Percentiles rank a stretch among this genome's conserved stretches.
phyloP scores from a whole-genome alignment of 2,888 invertebrate genomes.

The Cataglyphis rosenhaueri region DNA sequence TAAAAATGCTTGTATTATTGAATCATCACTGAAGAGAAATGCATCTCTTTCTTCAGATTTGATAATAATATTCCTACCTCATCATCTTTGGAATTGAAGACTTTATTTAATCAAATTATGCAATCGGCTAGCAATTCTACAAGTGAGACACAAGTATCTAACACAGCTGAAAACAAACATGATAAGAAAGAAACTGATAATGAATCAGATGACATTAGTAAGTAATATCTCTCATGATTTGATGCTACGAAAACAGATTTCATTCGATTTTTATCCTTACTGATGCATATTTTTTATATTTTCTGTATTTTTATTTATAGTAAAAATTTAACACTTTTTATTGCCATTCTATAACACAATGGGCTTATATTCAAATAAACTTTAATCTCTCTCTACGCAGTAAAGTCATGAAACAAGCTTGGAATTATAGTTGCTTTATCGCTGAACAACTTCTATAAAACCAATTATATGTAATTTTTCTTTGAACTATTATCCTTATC shows the following conservation, averaged over 20 bases:
- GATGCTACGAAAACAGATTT: neutral
- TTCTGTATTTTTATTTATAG: neutral
- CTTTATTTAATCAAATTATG: slow-evolving; percentile 74
- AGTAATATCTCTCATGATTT: slow-evolving; percentile 23
- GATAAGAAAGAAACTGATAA: slow-evolving; percentile 29
- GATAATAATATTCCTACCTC: slow-evolving; percentile 67
- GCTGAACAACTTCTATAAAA: neutral
- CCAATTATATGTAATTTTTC: neutral
- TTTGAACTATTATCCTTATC: neutral
- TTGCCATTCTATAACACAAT: neutral
- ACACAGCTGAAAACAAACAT: slow-evolving; percentile 10
- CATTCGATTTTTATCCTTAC: too few relatives aligned
- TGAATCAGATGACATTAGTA: slow-evolving; percentile 42
- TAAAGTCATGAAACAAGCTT: neutral
- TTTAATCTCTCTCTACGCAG: too few relatives aligned
- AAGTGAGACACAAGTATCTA: slow-evolving; percentile 16
- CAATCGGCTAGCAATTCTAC: slow-evolving; percentile 65
- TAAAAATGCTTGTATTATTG: neutral
- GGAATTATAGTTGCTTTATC: neutral
- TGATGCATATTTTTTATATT: neutral
- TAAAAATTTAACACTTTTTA: neutral
- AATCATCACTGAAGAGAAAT: slow-evolving; percentile 4
- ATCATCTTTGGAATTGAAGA: slow-evolving; percentile 75
- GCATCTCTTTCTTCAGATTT: slow-evolving; percentile 20
- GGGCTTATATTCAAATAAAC: neutral